Base-by-base conservation (phyloP, 2,888 invertebrate genomes). In the Cyclophora albipunctata region DNA sequence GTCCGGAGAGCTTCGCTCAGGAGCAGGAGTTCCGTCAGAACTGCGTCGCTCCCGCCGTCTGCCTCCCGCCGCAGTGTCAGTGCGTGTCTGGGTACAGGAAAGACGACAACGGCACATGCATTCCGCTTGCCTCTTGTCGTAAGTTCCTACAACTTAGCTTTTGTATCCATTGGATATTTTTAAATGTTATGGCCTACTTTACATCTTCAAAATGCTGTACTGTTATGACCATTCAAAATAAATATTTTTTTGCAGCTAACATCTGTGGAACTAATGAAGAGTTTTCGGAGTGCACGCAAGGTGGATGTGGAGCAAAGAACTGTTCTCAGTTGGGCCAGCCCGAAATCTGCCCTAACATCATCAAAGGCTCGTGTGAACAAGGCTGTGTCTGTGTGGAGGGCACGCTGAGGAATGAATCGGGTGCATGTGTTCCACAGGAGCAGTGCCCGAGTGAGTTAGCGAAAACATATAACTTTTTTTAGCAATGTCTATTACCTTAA, bases 61-160 rank as follows among this genome's bases (percentile, higher is more conserved):
- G 4, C 7, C 37, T 37, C 37, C 4, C 37, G 1, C 35, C 34
- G 2, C 53, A 45, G 42, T 69, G 67, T 42, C 67, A 67, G 50
- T 70, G 69, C 47, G 52, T 63, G 3, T 52, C 59, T 40, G 68
- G 66, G 34, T 69, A 58, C 46, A 64, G 68, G 33, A 56, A 60
- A 48, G 48, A 60, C 40, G 42, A 34, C 0, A 7, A 7, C 0
- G 54, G 60, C 42, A 42, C 45, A n/a, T 64, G 63, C 40, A 51
- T 62, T 33, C 51, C 55, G n/a, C 71, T 67, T 52, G 56, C 53
- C n/a, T 46, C 69, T 40, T 78, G 78, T 45, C 62, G 72, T 72
- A 63, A 71, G 69, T 59, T 41, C 20, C 20, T 20, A 20, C 20
- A 20, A 20, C 20, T 20, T 20, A 20, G 20, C 20, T 20, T 20